Base-by-base conservation (phyloP, 1,140 invertebrate species). In the Protaetia brevitarsis region DNA sequence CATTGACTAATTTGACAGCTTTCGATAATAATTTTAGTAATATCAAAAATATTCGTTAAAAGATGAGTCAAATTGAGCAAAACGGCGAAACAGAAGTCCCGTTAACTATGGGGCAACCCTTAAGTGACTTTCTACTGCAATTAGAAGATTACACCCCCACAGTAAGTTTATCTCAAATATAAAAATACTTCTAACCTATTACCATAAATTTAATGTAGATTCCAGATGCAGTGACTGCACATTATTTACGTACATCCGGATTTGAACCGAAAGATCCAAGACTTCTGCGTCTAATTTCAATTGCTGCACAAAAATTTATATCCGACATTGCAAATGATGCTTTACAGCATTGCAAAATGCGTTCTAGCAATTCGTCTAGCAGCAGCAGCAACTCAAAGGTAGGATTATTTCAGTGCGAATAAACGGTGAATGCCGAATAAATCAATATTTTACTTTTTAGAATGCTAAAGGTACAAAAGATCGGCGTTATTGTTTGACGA, bases 261-360 rank as follows among this genome's bases (percentile, higher is more conserved):
- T 96, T 97, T 79, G 92, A 96, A 73, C 86, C 93, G 3, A 87
- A 89, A 65, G 96, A 98, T 82, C 92, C 93, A 11, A 85, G 95
- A 73, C 88, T 95, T 84, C 85, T 95, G 26, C 83, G 96, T 2
- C 80, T 99, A 3, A 91, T 98, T 66, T 96, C 96, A 0, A 77
- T 99, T 51, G 95, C 96, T 11, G 90, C 95, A n/a, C 96, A 98
- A 79, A 99, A 98, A 78, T 98, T 97, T 78, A 91, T 99, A 45
- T 97, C 96, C 0, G 96, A 99, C 81, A 92, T 99, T 67, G 94
- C 95, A 0, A 96, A 98, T 78, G 96, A 99, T 83, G 95, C 96
- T 2, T 81, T 98, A 13, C 96, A 98, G 74, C 95, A 98, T 74
- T 97, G 95, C 75, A 96, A 95, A 79, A 92, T 94, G 72, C 81